A percentile compares a stretch with the other conserved stretches of the same genome.
Evolutionary conservation across 2,797 vertebrate species (phyloP).

Genomic region (Austrolebias charrua): DNA sequence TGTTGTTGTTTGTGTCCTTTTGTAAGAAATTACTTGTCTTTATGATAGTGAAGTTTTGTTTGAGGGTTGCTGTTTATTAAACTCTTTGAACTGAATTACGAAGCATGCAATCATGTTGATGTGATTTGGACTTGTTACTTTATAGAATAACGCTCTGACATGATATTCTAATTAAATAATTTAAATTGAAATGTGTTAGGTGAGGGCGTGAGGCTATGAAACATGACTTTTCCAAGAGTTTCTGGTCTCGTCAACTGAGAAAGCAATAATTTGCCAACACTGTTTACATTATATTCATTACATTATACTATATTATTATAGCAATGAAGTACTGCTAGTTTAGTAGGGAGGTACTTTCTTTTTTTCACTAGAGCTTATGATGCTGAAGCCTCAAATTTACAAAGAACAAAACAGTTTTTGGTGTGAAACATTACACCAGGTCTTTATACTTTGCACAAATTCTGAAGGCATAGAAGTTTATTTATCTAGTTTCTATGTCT

Average conservation of each 20-base stretch:
- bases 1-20: too few species aligned
- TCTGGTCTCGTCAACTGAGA: background rate
- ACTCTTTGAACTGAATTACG: background rate
- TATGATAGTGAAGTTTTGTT: background rate
- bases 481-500: background rate
- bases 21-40: background rate
- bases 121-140: too few species aligned
- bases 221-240: background rate
- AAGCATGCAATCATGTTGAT: too few species aligned
- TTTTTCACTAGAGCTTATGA: background rate
- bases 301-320: too few species aligned
- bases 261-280: background rate
- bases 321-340: background rate
- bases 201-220: background rate
- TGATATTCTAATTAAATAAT: too few species aligned
- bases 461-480: too few species aligned
- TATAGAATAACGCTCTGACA: too few species aligned
- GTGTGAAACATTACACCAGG: background rate
- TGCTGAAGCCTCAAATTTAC: background rate
- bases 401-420: background rate
- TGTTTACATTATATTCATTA: background rate
- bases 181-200: too few species aligned
- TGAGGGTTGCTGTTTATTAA: constrained; percentile 1
- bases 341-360: background rate
- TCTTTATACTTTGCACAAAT: background rate